Base-by-base conservation (phyloP, 1,140 invertebrate genomes). In the Leptinotarsa defecta region DNA sequence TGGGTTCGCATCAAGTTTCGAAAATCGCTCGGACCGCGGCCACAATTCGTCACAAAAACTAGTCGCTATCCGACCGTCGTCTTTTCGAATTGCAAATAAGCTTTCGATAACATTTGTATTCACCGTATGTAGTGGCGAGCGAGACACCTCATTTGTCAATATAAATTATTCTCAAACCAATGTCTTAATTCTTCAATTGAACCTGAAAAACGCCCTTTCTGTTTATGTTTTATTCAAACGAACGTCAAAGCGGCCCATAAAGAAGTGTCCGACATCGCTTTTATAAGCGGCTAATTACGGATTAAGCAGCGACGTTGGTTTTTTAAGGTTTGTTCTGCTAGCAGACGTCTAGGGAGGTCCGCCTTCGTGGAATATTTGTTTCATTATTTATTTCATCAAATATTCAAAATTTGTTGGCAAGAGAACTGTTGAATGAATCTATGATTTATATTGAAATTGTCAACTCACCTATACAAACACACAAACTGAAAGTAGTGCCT, bases 141-240 rank as follows among this genome's bases (percentile, higher is more conserved):
- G 74, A 79, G 81, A 80, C 81, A 82, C 81, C 79, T 81, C 79
- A 82, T 82, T 80, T 82, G 81, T 82, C 81, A 82, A 80, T 79
- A 81, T 80, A 81, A 82, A 77, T 81, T 82, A 82, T 79, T 79
- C 73, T 75, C 73, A 73, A 65, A 70, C 74, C 76, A 70, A 77
- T 76, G 79, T 80, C 79, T 80, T 77, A 74, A 74, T 74, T 74
- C 73, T 74, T 74, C 64, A 27, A 74, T 74, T 67, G 63, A 65
- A 22, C 20, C 17, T 24, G 65, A 74, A 74, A 76, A 72, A 76
- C 74, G 74, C 74, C 74, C 64, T 72, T 76, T 63, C 48, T 62
- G 27, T 19, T 67, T 48, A 76, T 76, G 74, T 76, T 76, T 76
- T 74, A 76, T 70, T 76, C 65, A 76, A 61, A 65, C 65, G 64